Conservation (phyloP, 2,888 invertebrate genomes). For the Lepidocyrtinus sp. region DNA sequence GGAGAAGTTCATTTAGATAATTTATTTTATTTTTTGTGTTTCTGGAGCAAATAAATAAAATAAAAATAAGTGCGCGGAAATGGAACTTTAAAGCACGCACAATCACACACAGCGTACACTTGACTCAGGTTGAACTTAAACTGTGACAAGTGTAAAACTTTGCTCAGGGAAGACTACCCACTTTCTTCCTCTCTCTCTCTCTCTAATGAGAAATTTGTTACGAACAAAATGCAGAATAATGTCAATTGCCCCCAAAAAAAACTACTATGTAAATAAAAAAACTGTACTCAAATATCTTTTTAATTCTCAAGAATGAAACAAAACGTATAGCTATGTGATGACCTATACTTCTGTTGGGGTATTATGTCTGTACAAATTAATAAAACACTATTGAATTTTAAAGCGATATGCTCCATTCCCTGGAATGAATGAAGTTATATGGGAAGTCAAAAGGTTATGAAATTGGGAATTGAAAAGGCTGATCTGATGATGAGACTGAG, state of each 20-base stretch:
- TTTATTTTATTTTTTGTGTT: not conserved
- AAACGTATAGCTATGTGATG: not conserved
- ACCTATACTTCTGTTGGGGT: not conserved
- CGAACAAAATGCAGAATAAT: not conserved
- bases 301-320: not conserved
- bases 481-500: too few species aligned
- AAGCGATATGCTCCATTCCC: not conserved
- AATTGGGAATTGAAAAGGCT: too few species aligned
- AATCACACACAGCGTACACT: constrained; percentile 4
- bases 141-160: constrained; percentile 1
- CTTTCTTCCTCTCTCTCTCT: not conserved
- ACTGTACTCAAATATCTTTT: not conserved
- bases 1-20: constrained; percentile 47
- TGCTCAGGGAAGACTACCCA: not conserved
- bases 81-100: constrained; percentile 4
- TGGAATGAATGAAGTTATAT: constrained; percentile 6
- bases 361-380: not conserved
- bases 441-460: constrained; percentile 38
- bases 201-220: not conserved
- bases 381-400: not conserved
- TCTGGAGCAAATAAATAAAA: not conserved
- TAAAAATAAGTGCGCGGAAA: constrained; percentile 22
- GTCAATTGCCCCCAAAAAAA: not conserved
- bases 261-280: not conserved
- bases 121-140: not conserved